Percentiles rank a stretch among this genome's conserved stretches.
phyloP scores from a whole-genome alignment of 1,140 invertebrate genomes.

The Formica selysi region DNA sequence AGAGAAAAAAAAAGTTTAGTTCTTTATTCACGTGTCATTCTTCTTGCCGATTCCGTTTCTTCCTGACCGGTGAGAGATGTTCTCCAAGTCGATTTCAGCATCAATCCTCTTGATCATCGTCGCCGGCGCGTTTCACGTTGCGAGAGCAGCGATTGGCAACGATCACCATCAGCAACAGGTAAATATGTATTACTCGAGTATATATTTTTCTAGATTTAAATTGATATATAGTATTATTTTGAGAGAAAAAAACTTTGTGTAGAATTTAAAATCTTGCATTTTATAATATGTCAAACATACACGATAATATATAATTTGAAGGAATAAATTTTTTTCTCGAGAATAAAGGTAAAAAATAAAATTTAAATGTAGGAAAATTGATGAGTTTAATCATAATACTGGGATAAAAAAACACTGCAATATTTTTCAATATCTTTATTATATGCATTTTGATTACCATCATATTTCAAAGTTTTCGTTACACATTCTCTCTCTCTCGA shows the following conservation, averaged over 20 bases:
- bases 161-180: constrained; percentile 72
- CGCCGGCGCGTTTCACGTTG: constrained; percentile 1
- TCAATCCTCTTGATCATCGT: constrained; percentile 18
- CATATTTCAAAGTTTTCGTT: neutral
- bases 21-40: neutral
- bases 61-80: constrained; percentile 16
- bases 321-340: neutral
- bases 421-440: neutral
- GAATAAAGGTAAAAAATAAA: neutral
- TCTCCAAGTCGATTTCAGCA: constrained; percentile 29
- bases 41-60: neutral
- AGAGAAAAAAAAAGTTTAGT: neutral
- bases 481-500: neutral
- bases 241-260: neutral
- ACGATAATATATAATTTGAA: neutral
- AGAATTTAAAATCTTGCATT: neutral
- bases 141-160: constrained; percentile 57
- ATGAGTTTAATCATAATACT: neutral
- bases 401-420: neutral
- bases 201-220: neutral
- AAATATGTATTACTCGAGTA: constrained; percentile 6
- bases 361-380: neutral
- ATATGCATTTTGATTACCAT: neutral
- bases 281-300: neutral
- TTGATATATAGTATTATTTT: neutral